phyloP scores from a whole-genome alignment of 2,888 invertebrate genomes.

The Microplitis deprimator region DNA sequence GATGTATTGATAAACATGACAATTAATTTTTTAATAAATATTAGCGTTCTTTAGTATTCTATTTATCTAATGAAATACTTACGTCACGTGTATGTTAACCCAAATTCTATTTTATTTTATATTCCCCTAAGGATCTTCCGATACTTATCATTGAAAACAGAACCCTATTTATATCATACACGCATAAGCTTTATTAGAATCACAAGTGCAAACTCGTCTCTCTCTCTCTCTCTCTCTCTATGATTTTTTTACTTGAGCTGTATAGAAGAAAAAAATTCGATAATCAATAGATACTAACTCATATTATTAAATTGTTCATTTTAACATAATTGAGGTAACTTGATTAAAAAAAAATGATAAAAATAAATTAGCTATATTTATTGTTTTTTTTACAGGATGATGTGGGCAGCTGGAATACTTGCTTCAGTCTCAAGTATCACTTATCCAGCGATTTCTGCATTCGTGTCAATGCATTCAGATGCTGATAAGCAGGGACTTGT shows the following conservation, averaged over 20 bases:
- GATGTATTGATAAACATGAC: neutral
- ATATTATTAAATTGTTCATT: neutral
- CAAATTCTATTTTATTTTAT: neutral
- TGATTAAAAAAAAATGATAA: constrained; percentile 7
- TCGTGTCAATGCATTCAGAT: constrained; percentile 97
- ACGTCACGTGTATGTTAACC: neutral
- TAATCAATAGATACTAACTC: neutral
- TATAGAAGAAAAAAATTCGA: constrained; percentile 4
- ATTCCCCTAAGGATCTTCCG: neutral
- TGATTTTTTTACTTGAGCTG: neutral
- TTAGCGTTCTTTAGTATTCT: neutral
- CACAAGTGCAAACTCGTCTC: neutral
- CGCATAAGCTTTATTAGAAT: neutral
- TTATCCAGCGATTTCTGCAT: constrained; percentile 98
- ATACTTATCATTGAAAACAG: neutral
- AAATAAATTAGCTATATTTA: too few relatives aligned
- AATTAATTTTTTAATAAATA: neutral
- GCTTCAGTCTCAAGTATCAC: constrained; percentile 97
- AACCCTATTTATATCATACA: constrained; percentile 15
- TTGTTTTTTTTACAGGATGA: constrained; percentile 80
- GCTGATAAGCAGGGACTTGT: constrained; percentile 97
- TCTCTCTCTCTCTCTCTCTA: too few relatives aligned
- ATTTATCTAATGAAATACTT: neutral
- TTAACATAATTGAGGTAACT: neutral
- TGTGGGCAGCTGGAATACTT: constrained; percentile 98